phyloP scores from a whole-genome alignment of 2,888 invertebrate genomes.

The Watsonalla binaria region DNA sequence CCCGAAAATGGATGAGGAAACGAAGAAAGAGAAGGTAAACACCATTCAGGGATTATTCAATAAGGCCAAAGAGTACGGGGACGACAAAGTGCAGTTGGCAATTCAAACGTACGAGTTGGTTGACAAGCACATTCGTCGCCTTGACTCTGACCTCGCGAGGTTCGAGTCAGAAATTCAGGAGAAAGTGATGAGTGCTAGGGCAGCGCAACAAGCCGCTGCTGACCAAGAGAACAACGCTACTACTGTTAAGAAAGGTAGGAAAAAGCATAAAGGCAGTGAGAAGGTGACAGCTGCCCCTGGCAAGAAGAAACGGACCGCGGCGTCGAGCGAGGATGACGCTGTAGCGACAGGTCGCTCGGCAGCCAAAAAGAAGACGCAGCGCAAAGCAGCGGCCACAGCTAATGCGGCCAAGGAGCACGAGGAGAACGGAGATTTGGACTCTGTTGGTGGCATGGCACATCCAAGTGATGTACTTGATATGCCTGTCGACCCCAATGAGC shows the following conservation, averaged over 20 bases:
- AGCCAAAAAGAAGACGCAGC: conserved; percentile 65
- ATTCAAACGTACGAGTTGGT: conserved; percentile 99
- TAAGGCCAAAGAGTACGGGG: conserved; percentile 96
- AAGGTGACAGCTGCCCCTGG: conserved; percentile 57
- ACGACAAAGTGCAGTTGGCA: conserved; percentile 97
- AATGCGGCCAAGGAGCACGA: conserved; percentile 63
- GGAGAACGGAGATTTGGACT: conserved; percentile 72
- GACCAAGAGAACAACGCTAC: conserved; percentile 65
- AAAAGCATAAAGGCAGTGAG: conserved; percentile 64
- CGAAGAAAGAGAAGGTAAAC: conserved; percentile 89
- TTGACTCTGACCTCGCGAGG: conserved; percentile 97
- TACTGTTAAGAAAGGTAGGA: conserved; percentile 70
- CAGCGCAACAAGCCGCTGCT: conserved; percentile 72
- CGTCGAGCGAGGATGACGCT: conserved; percentile 73
- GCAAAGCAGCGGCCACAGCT: conserved; percentile 55
- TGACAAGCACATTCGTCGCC: conserved; percentile 96
- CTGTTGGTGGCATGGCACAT: conserved; percentile 82
- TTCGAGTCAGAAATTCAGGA: conserved; percentile 99
- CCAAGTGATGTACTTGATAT: conserved; percentile 94
- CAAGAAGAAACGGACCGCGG: conserved; percentile 76
- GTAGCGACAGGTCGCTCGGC: conserved; percentile 56
- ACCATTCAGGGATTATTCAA: conserved; percentile 93
- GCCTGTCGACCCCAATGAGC: conserved; percentile 98
- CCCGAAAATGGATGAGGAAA: conserved; percentile 85
- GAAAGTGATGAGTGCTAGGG: conserved; percentile 88